phyloP scores from a whole-genome alignment of 2,888 invertebrate genomes.

The Xanthorhoe spadicearia region DNA sequence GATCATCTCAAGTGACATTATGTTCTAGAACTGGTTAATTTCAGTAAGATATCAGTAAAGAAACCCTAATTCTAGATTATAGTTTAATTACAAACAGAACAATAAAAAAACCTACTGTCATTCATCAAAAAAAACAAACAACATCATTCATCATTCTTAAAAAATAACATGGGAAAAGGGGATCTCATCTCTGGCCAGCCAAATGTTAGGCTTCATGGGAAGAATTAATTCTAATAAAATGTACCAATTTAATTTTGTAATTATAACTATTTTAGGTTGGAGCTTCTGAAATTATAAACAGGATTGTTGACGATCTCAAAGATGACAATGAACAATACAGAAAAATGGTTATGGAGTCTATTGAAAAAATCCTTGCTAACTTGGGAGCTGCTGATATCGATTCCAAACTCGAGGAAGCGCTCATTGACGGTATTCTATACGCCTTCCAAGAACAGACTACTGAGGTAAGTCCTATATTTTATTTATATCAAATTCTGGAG shows the following conservation, averaged over 20 bases:
- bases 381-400: slow-evolving; percentile 99
- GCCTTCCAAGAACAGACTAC: slow-evolving; percentile 99
- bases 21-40: no score
- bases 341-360: slow-evolving; percentile 99
- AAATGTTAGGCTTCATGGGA: no score
- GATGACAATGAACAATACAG: slow-evolving; percentile 99
- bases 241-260: background rate
- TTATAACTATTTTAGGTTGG: slow-evolving; percentile 87
- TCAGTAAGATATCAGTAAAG: background rate
- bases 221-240: no score
- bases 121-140: no score
- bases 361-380: slow-evolving; percentile 99
- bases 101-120: no score
- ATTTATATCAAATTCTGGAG: background rate
- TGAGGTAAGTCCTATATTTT: slow-evolving; percentile 86
- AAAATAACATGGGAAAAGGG: no score
- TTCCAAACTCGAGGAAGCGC: slow-evolving; percentile 98
- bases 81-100: no score
- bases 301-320: slow-evolving; percentile 99
- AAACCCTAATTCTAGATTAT: no score
- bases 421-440: slow-evolving; percentile 99
- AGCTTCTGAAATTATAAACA: slow-evolving; percentile 99
- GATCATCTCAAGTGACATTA: slow-evolving; percentile 2
- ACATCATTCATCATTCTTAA: no score
- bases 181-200: no score